Percentiles rank a stretch among this genome's conserved stretches.
Evolutionary conservation across 2,113 vertebrate genomes (phyloP).

Genomic region (Rattus norvegicus): GRCr8 NC_086020.1:193922501-193923000

Average conservation of each 20-base stretch:
- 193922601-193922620: rapidly evolving
- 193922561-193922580: not conserved
- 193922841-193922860: not conserved
- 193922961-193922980: too few species aligned
- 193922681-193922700: not conserved
- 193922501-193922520: not conserved
- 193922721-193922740: not conserved
- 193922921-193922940: not conserved
- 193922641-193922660: not conserved
- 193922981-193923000: not conserved
- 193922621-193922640: not conserved
- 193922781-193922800: not conserved
- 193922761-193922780: not conserved
- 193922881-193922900: not conserved
- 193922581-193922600: not conserved
- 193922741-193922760: not conserved
- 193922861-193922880: not conserved
- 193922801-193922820: not conserved
- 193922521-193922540: not conserved
- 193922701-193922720: not conserved
- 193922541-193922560: not conserved
- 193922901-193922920: too few species aligned
- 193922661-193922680: not conserved
- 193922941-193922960: not conserved
- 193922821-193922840: too few species aligned